Evolutionary conservation across 2,113 vertebrate genomes (phyloP).

Genomic region (Fulmarus glacialis): DNA sequence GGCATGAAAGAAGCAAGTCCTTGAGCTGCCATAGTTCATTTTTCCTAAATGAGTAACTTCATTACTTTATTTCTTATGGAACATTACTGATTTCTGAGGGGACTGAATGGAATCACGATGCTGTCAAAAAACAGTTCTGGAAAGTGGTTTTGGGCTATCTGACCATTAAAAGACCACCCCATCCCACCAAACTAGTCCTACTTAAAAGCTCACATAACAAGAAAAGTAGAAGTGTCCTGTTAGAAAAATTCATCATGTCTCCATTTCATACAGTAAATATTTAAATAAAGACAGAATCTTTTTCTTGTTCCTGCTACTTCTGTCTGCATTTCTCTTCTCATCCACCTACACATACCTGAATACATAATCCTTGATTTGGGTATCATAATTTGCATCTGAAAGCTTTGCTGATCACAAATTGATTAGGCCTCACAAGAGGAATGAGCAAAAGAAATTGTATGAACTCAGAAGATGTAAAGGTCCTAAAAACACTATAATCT

Average conservation of each 20-base stretch:
- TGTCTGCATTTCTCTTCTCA: not conserved
- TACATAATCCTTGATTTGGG: not conserved
- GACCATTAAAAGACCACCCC: not conserved
- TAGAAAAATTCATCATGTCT: not conserved
- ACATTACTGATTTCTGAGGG: not conserved
- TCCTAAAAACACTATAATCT: not conserved
- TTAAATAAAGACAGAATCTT: not conserved
- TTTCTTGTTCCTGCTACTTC: not conserved
- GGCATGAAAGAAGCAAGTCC: not conserved
- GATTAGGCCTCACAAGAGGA: not conserved
- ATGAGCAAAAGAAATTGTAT: not conserved
- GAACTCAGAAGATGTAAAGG: not conserved
- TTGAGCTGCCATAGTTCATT: not conserved
- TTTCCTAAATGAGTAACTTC: not conserved
- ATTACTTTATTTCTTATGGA: not conserved
- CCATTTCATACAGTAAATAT: not conserved
- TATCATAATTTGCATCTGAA: not conserved
- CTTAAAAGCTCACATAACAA: not conserved
- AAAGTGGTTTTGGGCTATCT: not conserved
- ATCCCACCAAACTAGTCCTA: not conserved
- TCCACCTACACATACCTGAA: not conserved
- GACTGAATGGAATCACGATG: not conserved
- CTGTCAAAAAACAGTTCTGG: not conserved
- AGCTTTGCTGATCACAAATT: not conserved
- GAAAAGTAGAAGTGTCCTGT: not conserved